Conservation (phyloP, 2,888 invertebrate species). For the Omphaloscelis lunosa region DNA sequence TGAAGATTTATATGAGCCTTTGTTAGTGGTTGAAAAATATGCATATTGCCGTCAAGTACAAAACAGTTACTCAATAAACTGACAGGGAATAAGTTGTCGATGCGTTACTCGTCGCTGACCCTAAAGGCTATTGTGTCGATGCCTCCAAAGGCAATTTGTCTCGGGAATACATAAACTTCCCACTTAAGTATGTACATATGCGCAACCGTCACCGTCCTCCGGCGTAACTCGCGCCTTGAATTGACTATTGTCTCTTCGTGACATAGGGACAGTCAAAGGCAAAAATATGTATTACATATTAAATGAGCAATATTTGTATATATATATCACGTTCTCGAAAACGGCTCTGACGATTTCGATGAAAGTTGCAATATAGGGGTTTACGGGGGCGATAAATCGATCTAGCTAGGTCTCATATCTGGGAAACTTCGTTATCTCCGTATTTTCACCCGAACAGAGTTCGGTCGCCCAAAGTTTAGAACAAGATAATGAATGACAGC, state of each 20-base stretch:
- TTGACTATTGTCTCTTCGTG: conserved; percentile 78
- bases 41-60: conserved; percentile 54
- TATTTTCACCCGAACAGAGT: too few relatives aligned
- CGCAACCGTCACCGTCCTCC: conserved; percentile 71
- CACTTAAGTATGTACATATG: conserved; percentile 75
- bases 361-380: too few relatives aligned
- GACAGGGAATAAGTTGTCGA: conserved; percentile 68
- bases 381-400: too few relatives aligned
- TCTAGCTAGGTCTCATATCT: too few relatives aligned
- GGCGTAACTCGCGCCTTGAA: conserved; percentile 77
- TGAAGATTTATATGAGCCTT: conserved; percentile 45
- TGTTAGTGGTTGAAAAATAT: conserved; percentile 45
- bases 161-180: conserved; percentile 79
- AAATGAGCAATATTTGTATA: too few relatives aligned
- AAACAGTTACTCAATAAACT: conserved; percentile 58
- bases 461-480: too few relatives aligned
- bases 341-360: too few relatives aligned
- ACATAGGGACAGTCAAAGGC: conserved; percentile 46
- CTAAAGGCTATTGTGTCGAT: conserved; percentile 76
- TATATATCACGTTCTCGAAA: too few relatives aligned
- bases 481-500: too few relatives aligned
- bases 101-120: conserved; percentile 72
- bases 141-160: conserved; percentile 82
- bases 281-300: background rate
- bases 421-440: too few relatives aligned